Percentiles rank a stretch among this genome's conserved stretches.
Conservation (phyloP, 2,797 vertebrate species). For the Trachurus trachurus region DNA sequence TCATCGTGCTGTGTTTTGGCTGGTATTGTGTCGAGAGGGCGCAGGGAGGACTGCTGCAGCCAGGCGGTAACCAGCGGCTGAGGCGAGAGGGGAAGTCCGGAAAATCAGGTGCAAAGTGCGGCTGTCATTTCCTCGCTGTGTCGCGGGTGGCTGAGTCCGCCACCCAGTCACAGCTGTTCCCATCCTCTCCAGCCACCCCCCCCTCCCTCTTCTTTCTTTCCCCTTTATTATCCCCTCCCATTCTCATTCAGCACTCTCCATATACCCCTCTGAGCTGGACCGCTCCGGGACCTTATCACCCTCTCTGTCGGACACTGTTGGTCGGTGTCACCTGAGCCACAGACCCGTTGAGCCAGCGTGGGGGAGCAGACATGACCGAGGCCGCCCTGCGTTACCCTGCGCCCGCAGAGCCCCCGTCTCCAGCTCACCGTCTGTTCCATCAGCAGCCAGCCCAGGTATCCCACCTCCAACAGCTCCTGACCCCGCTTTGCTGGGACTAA, state of each 20-base stretch:
- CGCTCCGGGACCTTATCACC: slow-evolving; percentile 75
- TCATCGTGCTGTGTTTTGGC: slow-evolving; percentile 87
- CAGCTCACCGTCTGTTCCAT: slow-evolving; percentile 71
- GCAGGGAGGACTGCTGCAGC: slow-evolving; percentile 74
- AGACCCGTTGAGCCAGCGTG: slow-evolving; percentile 70
- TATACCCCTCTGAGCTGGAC: slow-evolving; percentile 81
- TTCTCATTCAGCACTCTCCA: slow-evolving; percentile 77
- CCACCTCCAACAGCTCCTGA: slow-evolving; percentile 71
- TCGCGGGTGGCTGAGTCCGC: slow-evolving; percentile 84
- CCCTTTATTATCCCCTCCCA: slow-evolving; percentile 66
- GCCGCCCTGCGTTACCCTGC: slow-evolving; percentile 73
- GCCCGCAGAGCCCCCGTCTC: slow-evolving; percentile 79
- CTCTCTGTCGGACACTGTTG: slow-evolving; percentile 70
- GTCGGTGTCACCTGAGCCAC: slow-evolving; percentile 75
- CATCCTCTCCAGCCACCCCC: slow-evolving; percentile 73
- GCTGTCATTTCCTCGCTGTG: slow-evolving; percentile 84
- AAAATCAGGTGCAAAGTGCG: slow-evolving; percentile 89
- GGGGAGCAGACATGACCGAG: slow-evolving; percentile 84
- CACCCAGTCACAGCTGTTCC: slow-evolving; percentile 84
- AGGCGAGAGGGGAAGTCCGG: slow-evolving; percentile 78
- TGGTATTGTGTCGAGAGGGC: slow-evolving; percentile 83
- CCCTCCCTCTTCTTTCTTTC: slow-evolving; percentile 63
- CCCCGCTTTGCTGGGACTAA: slow-evolving; percentile 73
- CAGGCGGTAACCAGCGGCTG: slow-evolving; percentile 78
- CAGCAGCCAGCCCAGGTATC: slow-evolving; percentile 77